Conservation (phyloP, 2,113 vertebrate species). For the Stigmatopora argus region DNA sequence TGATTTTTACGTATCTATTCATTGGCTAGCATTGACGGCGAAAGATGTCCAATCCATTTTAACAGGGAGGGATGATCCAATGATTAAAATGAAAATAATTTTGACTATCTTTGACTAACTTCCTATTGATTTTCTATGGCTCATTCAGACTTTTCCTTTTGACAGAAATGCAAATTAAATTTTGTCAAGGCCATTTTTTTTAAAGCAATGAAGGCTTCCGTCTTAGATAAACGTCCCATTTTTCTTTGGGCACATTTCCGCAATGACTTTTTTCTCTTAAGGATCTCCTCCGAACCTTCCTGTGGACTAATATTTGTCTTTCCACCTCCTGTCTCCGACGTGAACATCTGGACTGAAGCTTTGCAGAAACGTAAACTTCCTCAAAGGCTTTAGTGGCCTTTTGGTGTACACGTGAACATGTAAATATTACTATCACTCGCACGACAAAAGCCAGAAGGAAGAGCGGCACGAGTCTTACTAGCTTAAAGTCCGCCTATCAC, state of each 20-base stretch:
- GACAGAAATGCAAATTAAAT: not conserved
- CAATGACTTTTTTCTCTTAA: slow-evolving; percentile 12
- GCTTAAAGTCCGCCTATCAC: not conserved
- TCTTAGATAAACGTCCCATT: not conserved
- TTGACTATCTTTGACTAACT: no score
- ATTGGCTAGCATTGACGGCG: no score
- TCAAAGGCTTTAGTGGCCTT: slow-evolving; percentile 34
- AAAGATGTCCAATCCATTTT: no score
- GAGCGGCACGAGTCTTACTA: not conserved
- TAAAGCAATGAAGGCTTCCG: not conserved
- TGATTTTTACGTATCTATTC: no score
- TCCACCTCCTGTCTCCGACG: slow-evolving; percentile 51
- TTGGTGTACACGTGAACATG: slow-evolving; percentile 32
- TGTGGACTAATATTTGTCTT: slow-evolving; percentile 74
- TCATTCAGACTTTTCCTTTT: no score
- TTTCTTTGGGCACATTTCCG: slow-evolving; percentile 30
- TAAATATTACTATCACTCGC: not conserved
- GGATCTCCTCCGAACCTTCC: slow-evolving; percentile 51
- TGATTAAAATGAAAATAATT: no score
- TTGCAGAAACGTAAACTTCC: slow-evolving; percentile 54
- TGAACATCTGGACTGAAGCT: slow-evolving; percentile 65
- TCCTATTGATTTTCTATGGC: not conserved
- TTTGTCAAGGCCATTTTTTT: not conserved
- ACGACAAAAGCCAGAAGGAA: not conserved
- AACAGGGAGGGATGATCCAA: no score